phyloP scores from a whole-genome alignment of 2,797 vertebrate species.

The Arctocebus calabarensis region DNA sequence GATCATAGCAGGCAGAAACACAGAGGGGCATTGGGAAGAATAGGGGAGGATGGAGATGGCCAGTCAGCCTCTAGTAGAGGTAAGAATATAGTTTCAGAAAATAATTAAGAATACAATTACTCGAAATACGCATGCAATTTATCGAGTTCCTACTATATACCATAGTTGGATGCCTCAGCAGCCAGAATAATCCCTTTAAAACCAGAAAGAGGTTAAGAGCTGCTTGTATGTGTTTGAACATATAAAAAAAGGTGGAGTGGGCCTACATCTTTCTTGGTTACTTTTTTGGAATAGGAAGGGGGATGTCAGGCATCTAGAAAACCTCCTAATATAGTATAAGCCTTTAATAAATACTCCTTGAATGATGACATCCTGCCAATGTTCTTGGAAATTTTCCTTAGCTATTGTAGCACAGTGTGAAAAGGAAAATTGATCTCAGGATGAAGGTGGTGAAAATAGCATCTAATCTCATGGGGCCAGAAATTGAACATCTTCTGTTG shows the following conservation, averaged over 20 bases:
- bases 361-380: neutral
- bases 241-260: neutral
- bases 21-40: neutral
- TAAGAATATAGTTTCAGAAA: neutral
- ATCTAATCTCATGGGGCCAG: neutral
- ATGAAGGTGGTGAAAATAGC: neutral
- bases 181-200: neutral
- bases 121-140: neutral
- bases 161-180: neutral
- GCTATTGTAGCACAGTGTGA: neutral
- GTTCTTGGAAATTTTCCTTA: neutral
- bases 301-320: neutral
- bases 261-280: neutral
- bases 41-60: neutral
- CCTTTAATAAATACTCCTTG: neutral
- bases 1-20: neutral
- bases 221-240: neutral
- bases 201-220: neutral
- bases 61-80: neutral
- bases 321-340: neutral
- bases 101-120: neutral
- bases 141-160: neutral
- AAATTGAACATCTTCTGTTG: neutral
- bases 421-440: neutral
- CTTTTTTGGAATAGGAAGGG: neutral